Evolutionary conservation across 1,140 invertebrate genomes (phyloP), one percentile per base, ranked within the genome.

Genomic region (Cyclina sinensis): DNA sequence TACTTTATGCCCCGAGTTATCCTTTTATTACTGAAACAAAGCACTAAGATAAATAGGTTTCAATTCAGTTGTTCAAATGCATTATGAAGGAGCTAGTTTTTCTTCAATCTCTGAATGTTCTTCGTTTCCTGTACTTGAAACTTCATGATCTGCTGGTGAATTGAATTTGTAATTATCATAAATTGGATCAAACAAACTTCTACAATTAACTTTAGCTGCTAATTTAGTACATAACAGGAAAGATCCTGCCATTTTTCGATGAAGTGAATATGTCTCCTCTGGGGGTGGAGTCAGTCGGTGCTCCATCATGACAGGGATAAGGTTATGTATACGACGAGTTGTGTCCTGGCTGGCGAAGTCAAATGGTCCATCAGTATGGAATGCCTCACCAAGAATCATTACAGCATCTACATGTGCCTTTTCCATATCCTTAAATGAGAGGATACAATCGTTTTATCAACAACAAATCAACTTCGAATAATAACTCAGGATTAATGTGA

Each of bases 191-290:
- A 99, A 99, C 95, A 99, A 97, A 70, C 97, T 96, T 51, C 97
- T 97, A 95, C 99, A 99, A 89, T 98, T 97, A 86, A 99, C 97
- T 92, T 97, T 97, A 3, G 98, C 97, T 94, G 97, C 97, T 12
- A 99, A 96, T 95, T 99, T 99, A 0, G 98, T 96, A 94, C 98
- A 99, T 0, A 99, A 95, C 43, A 99, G 96, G 96, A 99, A 99
- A 7, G 99, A 97, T 0, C 99, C 99, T 0, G 99, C 99, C 85
- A 99, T 96, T 96, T 99, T 99, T 83, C 99, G 96, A 95, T 99
- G 99, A 2, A 99, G 96, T 0, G 99, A 99, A 95, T 99, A 99
- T 89, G 99, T 98, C 96, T 99, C 99, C 95, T 99, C 99, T 0
- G 99, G 99, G 0, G 99, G 99, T 21, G 99, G 98, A 73, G 98